phyloP scores from a whole-genome alignment of 2,888 invertebrate species.

The Calliopum simillimum region DNA sequence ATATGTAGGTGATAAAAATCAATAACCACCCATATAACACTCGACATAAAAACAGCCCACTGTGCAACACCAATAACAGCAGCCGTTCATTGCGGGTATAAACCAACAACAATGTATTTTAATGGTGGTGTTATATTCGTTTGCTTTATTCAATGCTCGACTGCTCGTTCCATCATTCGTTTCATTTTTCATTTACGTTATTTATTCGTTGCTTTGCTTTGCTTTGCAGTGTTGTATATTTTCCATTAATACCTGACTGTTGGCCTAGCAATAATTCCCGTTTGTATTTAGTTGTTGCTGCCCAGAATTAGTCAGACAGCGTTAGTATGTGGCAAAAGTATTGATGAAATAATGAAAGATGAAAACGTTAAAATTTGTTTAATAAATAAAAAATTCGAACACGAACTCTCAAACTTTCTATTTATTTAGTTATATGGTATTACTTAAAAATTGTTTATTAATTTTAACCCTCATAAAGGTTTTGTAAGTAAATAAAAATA shows the following conservation, averaged over 20 bases:
- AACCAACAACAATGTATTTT: neutral
- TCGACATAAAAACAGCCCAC: conserved; percentile 8
- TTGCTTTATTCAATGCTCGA: conserved; percentile 7
- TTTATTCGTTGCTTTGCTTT: conserved; percentile 26
- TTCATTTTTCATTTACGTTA: conserved; percentile 24
- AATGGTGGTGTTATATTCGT: conserved; percentile 1
- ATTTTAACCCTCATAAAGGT: too few relatives aligned
- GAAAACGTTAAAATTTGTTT: neutral
- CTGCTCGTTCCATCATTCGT: conserved; percentile 17
- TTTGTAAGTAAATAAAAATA: too few relatives aligned
- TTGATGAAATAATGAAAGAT: neutral
- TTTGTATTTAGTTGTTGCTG: conserved; percentile 10
- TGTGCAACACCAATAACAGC: conserved; percentile 29
- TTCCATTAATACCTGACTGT: conserved; percentile 18
- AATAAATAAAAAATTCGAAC: conserved; percentile 8
- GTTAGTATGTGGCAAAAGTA: conserved; percentile 24
- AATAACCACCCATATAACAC: neutral
- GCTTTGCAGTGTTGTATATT: conserved; percentile 5
- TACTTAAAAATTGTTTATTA: neutral
- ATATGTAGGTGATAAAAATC: neutral
- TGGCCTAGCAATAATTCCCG: conserved; percentile 15
- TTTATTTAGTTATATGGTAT: conserved; percentile 5
- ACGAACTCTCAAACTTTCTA: conserved; percentile 20
- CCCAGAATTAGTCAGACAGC: neutral
- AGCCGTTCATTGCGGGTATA: neutral